Evolutionary conservation across 2,888 invertebrate species (phyloP).

Genomic region (Chrysotoxum bicinctum): DNA sequence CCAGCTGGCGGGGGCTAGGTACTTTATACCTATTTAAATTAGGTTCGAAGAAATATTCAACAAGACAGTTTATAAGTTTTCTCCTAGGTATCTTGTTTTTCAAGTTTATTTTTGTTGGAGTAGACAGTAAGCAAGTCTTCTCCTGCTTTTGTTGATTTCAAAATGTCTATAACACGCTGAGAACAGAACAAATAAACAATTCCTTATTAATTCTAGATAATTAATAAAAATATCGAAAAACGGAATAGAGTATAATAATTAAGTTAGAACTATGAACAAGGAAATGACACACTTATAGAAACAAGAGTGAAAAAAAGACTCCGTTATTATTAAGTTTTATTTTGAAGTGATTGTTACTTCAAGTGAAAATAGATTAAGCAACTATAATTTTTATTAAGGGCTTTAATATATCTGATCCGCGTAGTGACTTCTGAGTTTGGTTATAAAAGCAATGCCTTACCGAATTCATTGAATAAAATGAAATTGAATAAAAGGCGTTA

Average conservation of each 20-base stretch:
- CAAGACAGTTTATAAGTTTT: not conserved
- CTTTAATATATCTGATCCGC: too few relatives aligned
- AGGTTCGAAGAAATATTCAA: not conserved
- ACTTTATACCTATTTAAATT: not conserved
- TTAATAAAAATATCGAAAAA: not conserved
- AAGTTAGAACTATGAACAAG: too few relatives aligned
- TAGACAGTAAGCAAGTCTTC: not conserved
- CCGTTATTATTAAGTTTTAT: too few relatives aligned
- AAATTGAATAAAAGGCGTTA: too few relatives aligned
- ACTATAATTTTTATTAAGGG: too few relatives aligned
- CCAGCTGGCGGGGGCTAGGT: not conserved
- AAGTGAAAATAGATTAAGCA: too few relatives aligned
- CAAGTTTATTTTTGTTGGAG: not conserved
- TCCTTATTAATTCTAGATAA: not conserved
- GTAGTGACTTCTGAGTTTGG: too few relatives aligned
- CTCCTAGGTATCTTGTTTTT: not conserved
- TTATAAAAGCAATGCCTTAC: too few relatives aligned
- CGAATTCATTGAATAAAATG: too few relatives aligned
- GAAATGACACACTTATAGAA: too few relatives aligned
- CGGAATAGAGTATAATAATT: not conserved
- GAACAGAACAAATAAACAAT: not conserved
- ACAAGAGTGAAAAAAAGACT: too few relatives aligned
- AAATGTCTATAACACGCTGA: not conserved
- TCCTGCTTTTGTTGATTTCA: not conserved
- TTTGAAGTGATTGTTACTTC: too few relatives aligned